These are phyloP conservation scores for Drosophila tripunctata DNA, from an alignment of 2,888 invertebrate species.

Conservation along the genomic window DNA sequence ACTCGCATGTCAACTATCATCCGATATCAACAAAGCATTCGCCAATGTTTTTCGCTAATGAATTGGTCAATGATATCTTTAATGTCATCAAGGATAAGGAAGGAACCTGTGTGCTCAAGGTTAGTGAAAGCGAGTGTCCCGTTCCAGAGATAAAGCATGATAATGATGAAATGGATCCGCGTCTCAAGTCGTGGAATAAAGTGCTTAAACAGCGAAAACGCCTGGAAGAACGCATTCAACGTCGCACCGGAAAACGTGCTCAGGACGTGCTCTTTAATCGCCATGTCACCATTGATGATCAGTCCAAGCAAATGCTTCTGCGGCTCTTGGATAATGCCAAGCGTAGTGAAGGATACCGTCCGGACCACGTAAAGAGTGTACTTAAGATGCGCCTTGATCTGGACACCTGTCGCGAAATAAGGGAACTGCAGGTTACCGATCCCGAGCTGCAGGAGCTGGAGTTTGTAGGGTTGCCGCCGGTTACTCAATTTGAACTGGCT, in stretches of 20 bases:
- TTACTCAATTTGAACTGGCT: constrained; percentile 38
- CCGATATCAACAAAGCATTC: background rate
- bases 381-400: constrained; percentile 33
- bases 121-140: constrained; percentile 15
- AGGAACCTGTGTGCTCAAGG: background rate
- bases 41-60: constrained; percentile 5
- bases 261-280: constrained; percentile 77
- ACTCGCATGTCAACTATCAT: constrained; percentile 13
- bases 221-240: constrained; percentile 59
- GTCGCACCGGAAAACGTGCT: constrained; percentile 57
- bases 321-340: constrained; percentile 69
- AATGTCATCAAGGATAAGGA: constrained; percentile 4
- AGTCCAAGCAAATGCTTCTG: constrained; percentile 67
- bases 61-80: constrained; percentile 34
- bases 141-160: constrained; percentile 13
- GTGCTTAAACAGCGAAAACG: constrained; percentile 51
- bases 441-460: constrained; percentile 32
- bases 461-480: constrained; percentile 50
- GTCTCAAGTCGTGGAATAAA: constrained; percentile 70
- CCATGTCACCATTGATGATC: constrained; percentile 65
- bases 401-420: constrained; percentile 25
- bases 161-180: constrained; percentile 66
- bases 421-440: constrained; percentile 30
- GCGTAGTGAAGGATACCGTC: constrained; percentile 40
- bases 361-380: background rate